Evolutionary conservation across 1,140 invertebrate species (phyloP), one percentile per base, ranked within the genome.

Genomic region (Paralvinella palmiformis): DNA sequence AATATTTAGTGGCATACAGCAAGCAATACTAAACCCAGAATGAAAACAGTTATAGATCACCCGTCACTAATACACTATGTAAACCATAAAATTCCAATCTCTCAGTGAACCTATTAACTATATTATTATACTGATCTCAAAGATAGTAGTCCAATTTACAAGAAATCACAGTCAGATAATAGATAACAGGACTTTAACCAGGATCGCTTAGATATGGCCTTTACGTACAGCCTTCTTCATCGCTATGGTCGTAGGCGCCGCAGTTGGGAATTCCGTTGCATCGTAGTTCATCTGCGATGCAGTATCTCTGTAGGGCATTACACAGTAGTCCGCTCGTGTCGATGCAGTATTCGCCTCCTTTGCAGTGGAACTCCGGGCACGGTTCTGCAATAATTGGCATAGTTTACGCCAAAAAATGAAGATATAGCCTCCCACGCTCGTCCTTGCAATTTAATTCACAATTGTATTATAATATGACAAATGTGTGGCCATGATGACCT

Each of bases 191-290:
- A 13, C 37, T 13, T 13, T n/a, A 15, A 15, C 37, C 37, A n/a
- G 13, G 13, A 44, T 44, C n/a, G 13, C 13, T n/a, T n/a, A 44
- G n/a, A 15, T 15, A 15, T 57, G 6, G 10, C 27, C 15, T 22
- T 22, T 37, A 64, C 65, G 63, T 58, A 63, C 65, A 66, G 27
- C 50, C 44, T 24, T 63, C 53, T 33, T 66, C 65, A 58, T 66
- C 65, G 32, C 65, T 66, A 5, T 56, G 1, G 41, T 66, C 65
- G 61, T 45, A 57, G 31, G 56, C 63, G 31, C 73, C 73, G 65
- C 73, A 75, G 66, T 75, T 73, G 0, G 66, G 63, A 27, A 75
- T 57, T 24, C 67, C 65, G 64, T 75, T 71, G 58, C 73, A 75
- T 33, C 67, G 64, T 45, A 72, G 58, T 31, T 63, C 56, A 6